Evolutionary conservation across 2,797 vertebrate genomes (phyloP).

Genomic region (Heteromormyrus szaboi): DNA sequence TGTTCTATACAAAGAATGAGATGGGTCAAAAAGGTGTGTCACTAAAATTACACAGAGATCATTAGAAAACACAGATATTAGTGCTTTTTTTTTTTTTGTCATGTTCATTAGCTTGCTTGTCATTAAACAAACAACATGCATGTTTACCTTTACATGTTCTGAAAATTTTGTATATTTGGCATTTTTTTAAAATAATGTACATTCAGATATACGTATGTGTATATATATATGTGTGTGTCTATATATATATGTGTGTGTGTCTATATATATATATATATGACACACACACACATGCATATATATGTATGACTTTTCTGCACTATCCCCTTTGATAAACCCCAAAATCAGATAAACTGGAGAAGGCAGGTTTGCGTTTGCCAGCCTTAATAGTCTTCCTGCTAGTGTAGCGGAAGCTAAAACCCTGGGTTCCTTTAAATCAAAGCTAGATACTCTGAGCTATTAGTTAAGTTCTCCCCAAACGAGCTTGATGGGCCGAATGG

Average conservation of each 20-base stretch:
- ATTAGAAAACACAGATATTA: neutral
- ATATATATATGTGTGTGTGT: neutral
- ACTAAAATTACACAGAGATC: neutral
- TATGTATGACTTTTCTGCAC: neutral
- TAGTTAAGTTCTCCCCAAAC: too few species aligned
- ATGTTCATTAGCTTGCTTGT: neutral
- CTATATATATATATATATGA: neutral
- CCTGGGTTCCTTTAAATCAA: too few species aligned
- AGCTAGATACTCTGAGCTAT: too few species aligned
- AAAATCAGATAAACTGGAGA: neutral
- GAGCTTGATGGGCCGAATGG: too few species aligned
- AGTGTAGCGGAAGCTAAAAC: too few species aligned
- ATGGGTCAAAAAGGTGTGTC: neutral
- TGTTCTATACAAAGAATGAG: neutral
- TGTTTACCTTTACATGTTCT: neutral
- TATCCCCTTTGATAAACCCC: neutral
- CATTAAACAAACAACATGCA: neutral
- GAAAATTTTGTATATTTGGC: neutral
- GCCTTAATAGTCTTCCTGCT: neutral
- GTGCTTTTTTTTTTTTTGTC: neutral
- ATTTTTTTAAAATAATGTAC: neutral
- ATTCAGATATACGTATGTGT: neutral
- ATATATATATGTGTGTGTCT: neutral
- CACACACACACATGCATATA: neutral
- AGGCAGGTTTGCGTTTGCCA: neutral